Conservation (phyloP, 23 tunicate genomes). For the Aplidium turbinatum region DNA sequence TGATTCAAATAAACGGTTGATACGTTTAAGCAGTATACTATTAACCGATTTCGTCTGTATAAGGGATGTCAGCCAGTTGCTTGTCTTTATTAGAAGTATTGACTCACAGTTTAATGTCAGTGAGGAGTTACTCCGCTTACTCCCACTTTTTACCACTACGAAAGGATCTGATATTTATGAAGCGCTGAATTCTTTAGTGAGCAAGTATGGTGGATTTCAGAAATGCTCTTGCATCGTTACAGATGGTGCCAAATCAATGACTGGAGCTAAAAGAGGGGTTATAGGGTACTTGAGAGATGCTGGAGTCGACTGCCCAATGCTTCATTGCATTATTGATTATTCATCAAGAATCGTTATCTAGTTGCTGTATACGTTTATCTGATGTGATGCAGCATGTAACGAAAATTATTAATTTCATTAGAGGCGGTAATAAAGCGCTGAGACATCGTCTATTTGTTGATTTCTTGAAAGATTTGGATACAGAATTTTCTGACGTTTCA, state of each 20-base stretch:
- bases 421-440: constrained; percentile 8
- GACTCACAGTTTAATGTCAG: neutral
- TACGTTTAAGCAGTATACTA: no score
- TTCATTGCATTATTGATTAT: constrained; percentile 5
- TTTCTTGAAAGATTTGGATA: constrained; percentile 3
- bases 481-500: constrained; percentile 1
- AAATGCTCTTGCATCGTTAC: no score
- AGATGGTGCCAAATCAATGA: constrained; percentile 4
- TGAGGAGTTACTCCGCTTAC: constrained; percentile 4
- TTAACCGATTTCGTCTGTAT: no score
- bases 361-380: constrained; percentile 4
- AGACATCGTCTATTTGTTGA: constrained; percentile 6
- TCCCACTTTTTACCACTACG: constrained; percentile 2
- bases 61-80: constrained; percentile 4
- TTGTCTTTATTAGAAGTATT: constrained; percentile 7
- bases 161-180: constrained; percentile 5
- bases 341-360: constrained; percentile 3
- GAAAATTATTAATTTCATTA: constrained; percentile 1
- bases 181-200: neutral
- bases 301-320: constrained; percentile 6
- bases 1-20: no score
- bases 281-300: constrained; percentile 4
- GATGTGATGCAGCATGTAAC: constrained; percentile 2
- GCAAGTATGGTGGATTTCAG: constrained; percentile 7
- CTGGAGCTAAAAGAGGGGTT: constrained; percentile 7